Base-by-base conservation (phyloP, 2,888 invertebrate genomes). In the Dione juno region DNA sequence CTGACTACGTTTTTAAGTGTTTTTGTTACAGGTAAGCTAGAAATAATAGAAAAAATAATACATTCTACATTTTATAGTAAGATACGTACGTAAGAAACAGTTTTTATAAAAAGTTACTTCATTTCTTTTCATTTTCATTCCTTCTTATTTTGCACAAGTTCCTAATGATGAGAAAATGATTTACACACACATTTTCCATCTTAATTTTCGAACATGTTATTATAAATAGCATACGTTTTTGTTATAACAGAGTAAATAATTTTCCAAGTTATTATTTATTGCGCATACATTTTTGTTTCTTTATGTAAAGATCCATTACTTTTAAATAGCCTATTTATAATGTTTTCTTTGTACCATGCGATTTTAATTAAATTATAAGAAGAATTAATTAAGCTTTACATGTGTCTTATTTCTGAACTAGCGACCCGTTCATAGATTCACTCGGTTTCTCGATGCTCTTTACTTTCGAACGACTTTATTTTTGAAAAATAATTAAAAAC, bases 1-100 rank as follows among this genome's bases (percentile, higher is more conserved):
- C 92, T 93, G 83, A 92, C 91, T 72, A 91, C 88, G 67, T 90
- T 93, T 78, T 85, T 92, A 74, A 90, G 90, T 79, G 93, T 92
- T 67, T 89, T 93, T 75, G 92, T 92, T 43, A 92, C 92, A 83
- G 92, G 93, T 93, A 79, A 50, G 71, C 71, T n/a, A 16, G 21
- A 41, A 21, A 41, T 43, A 21, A 43, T 6, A 10, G 0, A 28
- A 3, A 28, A 61, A 21, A n/a, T 28, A 45, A n/a, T n/a, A 45
- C n/a, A 43, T 43, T 53, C 10, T 67, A 10, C 10, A 45, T 59
- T 50, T 16, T 69, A 28, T 67, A n/a, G n/a, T 13, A 67, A 45
- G 8, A 59, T 13, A 57, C 16, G 37, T 19, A 57, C 14, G 13
- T 57, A 35, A 54, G 35, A 13, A n/a, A 37, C 13, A 40, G n/a